Base-by-base conservation (phyloP, 2,113 vertebrate genomes). In the Salminus brasiliensis region DNA sequence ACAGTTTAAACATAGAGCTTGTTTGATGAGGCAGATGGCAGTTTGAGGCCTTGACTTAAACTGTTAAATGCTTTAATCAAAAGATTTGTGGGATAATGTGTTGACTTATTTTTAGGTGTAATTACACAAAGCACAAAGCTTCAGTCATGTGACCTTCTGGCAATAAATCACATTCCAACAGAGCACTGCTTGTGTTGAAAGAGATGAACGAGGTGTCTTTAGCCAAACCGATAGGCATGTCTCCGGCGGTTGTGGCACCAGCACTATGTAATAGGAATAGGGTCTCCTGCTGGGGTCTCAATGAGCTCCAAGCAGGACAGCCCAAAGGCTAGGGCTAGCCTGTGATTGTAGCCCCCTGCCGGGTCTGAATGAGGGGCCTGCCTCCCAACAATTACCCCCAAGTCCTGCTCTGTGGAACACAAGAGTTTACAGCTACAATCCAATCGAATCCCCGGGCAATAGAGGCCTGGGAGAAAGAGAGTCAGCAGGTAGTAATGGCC, bases 381-480 rank as follows among this genome's bases (percentile, higher is more conserved):
- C 89, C 92, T 91, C 84, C 89, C 87, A 87, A 86, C 90, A 93
- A 93, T 93, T 93, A 92, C 91, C 85, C 79, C 72, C 66, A 71
- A 79, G 83, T 36, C 88, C 91, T 88, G 83, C 85, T 88, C 89
- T 88, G 80, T 87, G 86, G 88, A 93, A 91, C 90, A 87, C 68
- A 72, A 81, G 83, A 89, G 85, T 93, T 94, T 93, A 94, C 88
- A 87, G 91, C 92, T 88, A 88, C 92, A 92, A 93, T 93, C 92
- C 93, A 91, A 92, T 92, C 88, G 72, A 87, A 93, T 93, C 93
- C 92, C 91, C 93, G 90, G 93, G 93, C 93, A 93, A 93, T 89
- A 94, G 93, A 94, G 91, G 91, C 55, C 86, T 66, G 81, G 83
- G 77, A 92, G 89, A 94, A 94, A 83, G 89, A 88, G 65, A 84